These are phyloP conservation scores for Erebia ligea DNA, from an alignment of 2,888 invertebrate genomes.

Conservation along the genomic window DNA sequence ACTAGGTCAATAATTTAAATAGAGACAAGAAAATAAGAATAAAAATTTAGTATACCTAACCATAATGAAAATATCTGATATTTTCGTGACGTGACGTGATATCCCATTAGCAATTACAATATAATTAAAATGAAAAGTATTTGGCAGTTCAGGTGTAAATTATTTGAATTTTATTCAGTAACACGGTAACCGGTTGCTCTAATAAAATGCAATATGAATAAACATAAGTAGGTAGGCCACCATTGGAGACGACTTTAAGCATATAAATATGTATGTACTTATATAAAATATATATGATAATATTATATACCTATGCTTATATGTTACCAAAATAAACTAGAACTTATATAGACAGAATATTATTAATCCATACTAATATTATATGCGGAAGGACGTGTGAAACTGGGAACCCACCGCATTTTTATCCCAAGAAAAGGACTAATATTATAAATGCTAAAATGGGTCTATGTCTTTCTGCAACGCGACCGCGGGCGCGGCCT, in stretches of 20 bases:
- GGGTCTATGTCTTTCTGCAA: no score
- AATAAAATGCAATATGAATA: constrained; percentile 21
- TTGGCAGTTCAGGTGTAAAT: constrained; percentile 7
- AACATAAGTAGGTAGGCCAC: constrained; percentile 9
- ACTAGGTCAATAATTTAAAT: no score
- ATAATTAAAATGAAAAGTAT: constrained; percentile 5
- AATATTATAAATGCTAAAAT: no score
- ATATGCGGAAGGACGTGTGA: no score
- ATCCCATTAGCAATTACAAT: background rate
- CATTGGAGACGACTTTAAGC: constrained; percentile 6
- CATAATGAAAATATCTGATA: background rate
- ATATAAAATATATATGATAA: background rate
- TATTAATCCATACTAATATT: no score
- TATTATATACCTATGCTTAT: background rate
- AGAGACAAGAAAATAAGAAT: no score
- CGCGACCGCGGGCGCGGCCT: no score
- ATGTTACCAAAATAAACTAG: background rate
- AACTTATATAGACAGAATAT: background rate
- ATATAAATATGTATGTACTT: background rate
- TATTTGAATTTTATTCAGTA: constrained; percentile 16
- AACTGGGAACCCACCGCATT: no score
- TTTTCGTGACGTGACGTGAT: no score
- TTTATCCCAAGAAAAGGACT: no score
- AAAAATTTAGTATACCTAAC: no score
- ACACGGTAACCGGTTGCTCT: constrained; percentile 9